These are phyloP conservation scores for Drosophila sp. DNA, from an alignment of 1,140 invertebrate genomes.

Conservation along the genomic window DNA sequence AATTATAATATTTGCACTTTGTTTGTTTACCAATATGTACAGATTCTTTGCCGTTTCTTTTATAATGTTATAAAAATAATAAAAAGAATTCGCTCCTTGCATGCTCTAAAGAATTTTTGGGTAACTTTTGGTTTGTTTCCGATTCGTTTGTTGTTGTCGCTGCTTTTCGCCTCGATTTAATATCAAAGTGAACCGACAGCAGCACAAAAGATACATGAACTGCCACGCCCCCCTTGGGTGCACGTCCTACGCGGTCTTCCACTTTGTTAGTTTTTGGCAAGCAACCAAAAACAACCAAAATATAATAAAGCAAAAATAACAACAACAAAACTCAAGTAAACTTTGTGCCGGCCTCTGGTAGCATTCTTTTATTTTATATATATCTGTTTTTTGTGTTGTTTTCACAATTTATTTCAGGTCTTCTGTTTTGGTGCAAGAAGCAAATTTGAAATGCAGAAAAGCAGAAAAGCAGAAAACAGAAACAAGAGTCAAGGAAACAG, in stretches of 20 bases:
- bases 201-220: conserved; percentile 59
- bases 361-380: conserved; percentile 34
- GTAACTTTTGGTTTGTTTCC: conserved; percentile 41
- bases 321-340: conserved; percentile 68
- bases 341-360: conserved; percentile 44
- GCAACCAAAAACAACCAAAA: conserved; percentile 53
- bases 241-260: conserved; percentile 61
- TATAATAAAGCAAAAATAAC: conserved; percentile 21
- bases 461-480: conserved; percentile 45
- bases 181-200: conserved; percentile 74
- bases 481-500: conserved; percentile 22
- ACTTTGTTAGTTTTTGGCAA: conserved; percentile 70
- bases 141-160: conserved; percentile 38
- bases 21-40: conserved; percentile 1
- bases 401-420: conserved; percentile 67
- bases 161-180: conserved; percentile 67
- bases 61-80: conserved; percentile 49
- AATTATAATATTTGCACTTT: conserved; percentile 7
- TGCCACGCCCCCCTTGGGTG: conserved; percentile 30
- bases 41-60: conserved; percentile 1
- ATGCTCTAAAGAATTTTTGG: conserved; percentile 63
- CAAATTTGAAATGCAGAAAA: conserved; percentile 63
- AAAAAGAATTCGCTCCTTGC: conserved; percentile 59
- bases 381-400: conserved; percentile 29
- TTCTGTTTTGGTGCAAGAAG: conserved; percentile 40